phyloP scores from a whole-genome alignment of 2,113 vertebrate genomes.

The Trachemys scripta region DNA sequence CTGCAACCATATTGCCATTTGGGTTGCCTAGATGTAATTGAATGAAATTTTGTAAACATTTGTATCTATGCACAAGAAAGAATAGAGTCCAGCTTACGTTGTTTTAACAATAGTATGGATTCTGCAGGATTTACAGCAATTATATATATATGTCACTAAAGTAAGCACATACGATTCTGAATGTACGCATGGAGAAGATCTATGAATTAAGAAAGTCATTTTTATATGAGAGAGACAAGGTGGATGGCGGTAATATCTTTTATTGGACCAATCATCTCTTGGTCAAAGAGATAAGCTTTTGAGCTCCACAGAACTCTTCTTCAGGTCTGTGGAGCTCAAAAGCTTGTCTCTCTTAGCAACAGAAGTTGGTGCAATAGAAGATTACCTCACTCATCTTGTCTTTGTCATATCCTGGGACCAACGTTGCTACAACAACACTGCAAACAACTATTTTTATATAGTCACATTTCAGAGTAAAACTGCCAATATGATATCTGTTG shows the following conservation, averaged over 20 bases:
- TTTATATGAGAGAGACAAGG: background rate
- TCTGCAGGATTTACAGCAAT: background rate
- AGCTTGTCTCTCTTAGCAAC: background rate
- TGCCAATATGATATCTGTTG: background rate
- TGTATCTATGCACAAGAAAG: constrained; percentile 40
- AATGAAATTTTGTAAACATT: constrained; percentile 63
- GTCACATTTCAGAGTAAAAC: background rate
- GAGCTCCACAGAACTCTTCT: background rate
- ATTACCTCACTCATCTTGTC: background rate
- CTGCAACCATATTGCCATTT: constrained; percentile 35
- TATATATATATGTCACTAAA: background rate
- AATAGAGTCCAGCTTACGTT: background rate
- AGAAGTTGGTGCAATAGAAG: background rate
- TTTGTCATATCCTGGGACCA: background rate
- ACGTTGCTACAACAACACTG: background rate
- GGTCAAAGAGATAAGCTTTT: background rate
- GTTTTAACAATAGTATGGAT: background rate
- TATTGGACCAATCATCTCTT: background rate
- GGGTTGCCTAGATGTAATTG: constrained; percentile 62
- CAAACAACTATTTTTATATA: background rate
- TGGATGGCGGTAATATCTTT: background rate
- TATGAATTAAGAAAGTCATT: background rate
- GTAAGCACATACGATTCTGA: background rate
- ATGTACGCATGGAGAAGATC: background rate
- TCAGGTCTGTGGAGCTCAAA: background rate